These are phyloP conservation scores for Hiodon tergisus DNA, from an alignment of 2,113 vertebrate species.

Conservation along the genomic window DNA sequence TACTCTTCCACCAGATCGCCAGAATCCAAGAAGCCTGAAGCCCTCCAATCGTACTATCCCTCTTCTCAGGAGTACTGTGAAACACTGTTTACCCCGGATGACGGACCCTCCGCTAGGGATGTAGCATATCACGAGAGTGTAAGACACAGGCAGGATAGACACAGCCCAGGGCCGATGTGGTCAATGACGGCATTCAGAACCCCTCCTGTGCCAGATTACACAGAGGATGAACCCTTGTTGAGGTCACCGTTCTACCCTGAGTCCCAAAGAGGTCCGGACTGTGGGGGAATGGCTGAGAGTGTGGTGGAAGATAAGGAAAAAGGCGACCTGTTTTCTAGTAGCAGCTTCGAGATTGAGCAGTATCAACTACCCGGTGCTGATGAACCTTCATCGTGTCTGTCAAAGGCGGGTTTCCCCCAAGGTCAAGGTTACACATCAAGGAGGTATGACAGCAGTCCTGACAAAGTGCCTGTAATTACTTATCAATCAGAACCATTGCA, in stretches of 20 bases:
- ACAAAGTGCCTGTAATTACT: slow-evolving; percentile 83
- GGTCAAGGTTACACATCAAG: slow-evolving; percentile 42
- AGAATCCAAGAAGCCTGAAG: slow-evolving; percentile 68
- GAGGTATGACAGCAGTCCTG: slow-evolving; percentile 62
- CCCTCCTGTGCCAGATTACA: slow-evolving; percentile 58
- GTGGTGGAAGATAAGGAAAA: slow-evolving; percentile 10
- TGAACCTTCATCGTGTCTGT: slow-evolving; percentile 32
- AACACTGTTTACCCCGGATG: slow-evolving; percentile 57
- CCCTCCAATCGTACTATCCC: slow-evolving; percentile 73
- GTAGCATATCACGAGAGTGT: slow-evolving; percentile 66
- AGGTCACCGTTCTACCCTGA: slow-evolving; percentile 52
- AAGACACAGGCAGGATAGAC: slow-evolving; percentile 66
- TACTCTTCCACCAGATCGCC: slow-evolving; percentile 67
- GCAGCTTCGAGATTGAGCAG: slow-evolving; percentile 50
- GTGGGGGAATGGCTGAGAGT: slow-evolving; percentile 17
- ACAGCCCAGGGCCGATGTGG: slow-evolving; percentile 62
- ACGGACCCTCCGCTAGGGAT: slow-evolving; percentile 59
- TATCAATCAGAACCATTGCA: slow-evolving; percentile 64
- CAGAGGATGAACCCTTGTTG: slow-evolving; percentile 47
- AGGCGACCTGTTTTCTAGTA: slow-evolving; percentile 7
- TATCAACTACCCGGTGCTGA: slow-evolving; percentile 57
- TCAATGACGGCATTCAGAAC: slow-evolving; percentile 69
- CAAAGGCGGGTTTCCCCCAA: slow-evolving; percentile 33
- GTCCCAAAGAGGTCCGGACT: slow-evolving; percentile 55
- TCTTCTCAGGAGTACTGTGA: slow-evolving; percentile 66